Evolutionary conservation across 2,113 vertebrate genomes (phyloP).

Genomic region (Lynx canadensis): DNA sequence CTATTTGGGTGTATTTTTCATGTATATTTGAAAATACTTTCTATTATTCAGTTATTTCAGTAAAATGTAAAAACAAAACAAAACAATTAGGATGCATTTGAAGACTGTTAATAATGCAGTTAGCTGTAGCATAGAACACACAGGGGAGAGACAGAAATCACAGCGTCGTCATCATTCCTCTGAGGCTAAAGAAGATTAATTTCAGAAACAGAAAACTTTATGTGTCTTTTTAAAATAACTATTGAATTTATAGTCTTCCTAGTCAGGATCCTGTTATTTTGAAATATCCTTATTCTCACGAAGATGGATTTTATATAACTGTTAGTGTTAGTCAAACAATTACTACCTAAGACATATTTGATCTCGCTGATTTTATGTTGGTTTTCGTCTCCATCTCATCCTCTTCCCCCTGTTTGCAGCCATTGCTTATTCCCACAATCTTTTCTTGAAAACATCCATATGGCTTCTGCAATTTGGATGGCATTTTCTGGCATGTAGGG

Average conservation of each 20-base stretch:
- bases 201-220: not conserved
- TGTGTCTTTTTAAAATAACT: not conserved
- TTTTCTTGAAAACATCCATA: conserved; percentile 63
- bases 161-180: not conserved
- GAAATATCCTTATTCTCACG: conserved; percentile 66
- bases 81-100: not conserved
- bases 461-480: conserved; percentile 72
- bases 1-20: not conserved
- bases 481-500: conserved; percentile 57
- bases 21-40: conserved; percentile 34
- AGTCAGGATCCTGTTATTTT: conserved; percentile 35
- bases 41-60: not conserved
- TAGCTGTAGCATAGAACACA: not conserved
- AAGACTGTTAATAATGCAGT: not conserved
- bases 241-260: conserved; percentile 66
- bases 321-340: conserved; percentile 72
- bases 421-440: conserved; percentile 74
- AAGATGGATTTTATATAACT: conserved; percentile 69
- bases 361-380: conserved; percentile 68
- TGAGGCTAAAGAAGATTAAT: not conserved
- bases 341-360: conserved; percentile 72
- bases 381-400: conserved; percentile 56
- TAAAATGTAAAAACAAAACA: too few species aligned
- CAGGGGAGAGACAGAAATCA: not conserved
- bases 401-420: conserved; percentile 62